These are phyloP conservation scores for Drosophila trapezifrons DNA, from an alignment of 1,140 invertebrate species.

Conservation along the genomic window DNA sequence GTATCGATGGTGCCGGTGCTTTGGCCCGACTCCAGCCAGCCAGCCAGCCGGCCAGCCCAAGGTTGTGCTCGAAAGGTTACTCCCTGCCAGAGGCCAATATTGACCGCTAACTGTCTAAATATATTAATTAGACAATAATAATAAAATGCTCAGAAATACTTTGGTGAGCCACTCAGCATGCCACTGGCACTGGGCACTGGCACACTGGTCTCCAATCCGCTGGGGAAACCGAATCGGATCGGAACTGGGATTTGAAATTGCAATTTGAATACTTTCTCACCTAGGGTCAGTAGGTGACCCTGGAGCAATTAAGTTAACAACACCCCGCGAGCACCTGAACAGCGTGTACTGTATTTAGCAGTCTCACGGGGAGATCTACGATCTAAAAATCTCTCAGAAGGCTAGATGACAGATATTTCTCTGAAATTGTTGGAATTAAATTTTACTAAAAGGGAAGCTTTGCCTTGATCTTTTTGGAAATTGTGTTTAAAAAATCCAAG, in stretches of 20 bases:
- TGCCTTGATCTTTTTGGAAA: not conserved
- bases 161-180: constrained; percentile 6
- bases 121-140: constrained; percentile 76
- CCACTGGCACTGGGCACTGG: not conserved
- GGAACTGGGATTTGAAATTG: constrained; percentile 14
- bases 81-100: constrained; percentile 51
- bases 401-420: constrained; percentile 1
- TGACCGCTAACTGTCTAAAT: constrained; percentile 73
- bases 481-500: not conserved
- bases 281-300: constrained; percentile 39
- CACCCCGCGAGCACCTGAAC: constrained; percentile 4
- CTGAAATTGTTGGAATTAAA: not conserved
- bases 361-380: not conserved
- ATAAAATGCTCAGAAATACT: constrained; percentile 50
- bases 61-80: constrained; percentile 69
- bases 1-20: constrained; percentile 22
- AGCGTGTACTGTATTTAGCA: constrained; percentile 4
- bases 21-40: not conserved
- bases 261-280: constrained; percentile 39
- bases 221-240: constrained; percentile 5
- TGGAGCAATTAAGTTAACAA: constrained; percentile 42
- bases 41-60: constrained; percentile 38
- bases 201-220: constrained; percentile 35
- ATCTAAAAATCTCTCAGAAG: constrained; percentile 3
- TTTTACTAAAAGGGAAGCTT: not conserved